These are phyloP conservation scores for Microtus ochrogaster DNA, from an alignment of 2,113 vertebrate species.

Conservation along the genomic window DNA sequence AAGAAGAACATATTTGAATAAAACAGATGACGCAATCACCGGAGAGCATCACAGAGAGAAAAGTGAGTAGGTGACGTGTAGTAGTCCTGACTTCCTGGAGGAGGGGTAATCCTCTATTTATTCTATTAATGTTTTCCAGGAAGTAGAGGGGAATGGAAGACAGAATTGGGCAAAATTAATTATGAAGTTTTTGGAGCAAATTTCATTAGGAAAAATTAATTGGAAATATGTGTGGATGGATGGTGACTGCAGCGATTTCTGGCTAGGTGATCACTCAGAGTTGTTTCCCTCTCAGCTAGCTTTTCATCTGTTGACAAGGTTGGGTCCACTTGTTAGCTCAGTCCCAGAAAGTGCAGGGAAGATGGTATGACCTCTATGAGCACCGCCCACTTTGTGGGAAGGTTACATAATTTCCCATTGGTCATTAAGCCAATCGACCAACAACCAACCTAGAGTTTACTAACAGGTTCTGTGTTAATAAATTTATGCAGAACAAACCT, in stretches of 20 bases:
- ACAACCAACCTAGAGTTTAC: background rate
- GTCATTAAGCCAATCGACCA: background rate
- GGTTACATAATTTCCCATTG: conserved; percentile 1
- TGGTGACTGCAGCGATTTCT: background rate
- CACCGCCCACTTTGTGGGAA: background rate
- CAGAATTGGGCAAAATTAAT: conserved; percentile 57
- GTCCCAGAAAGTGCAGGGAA: background rate
- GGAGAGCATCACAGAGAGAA: conserved; percentile 15
- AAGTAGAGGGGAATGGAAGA: conserved; percentile 58
- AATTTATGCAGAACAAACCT: background rate
- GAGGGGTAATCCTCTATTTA: background rate
- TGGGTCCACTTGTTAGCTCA: background rate
- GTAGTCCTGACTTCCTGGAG: conserved; percentile 42
- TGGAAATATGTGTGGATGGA: conserved; percentile 39
- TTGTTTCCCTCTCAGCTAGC: background rate
- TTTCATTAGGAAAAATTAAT: conserved; percentile 60
- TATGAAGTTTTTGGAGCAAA: conserved; percentile 46
- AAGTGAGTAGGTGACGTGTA: conserved; percentile 5
- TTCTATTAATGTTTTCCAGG: conserved; percentile 65
- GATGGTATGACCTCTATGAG: background rate
- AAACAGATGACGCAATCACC: conserved; percentile 47
- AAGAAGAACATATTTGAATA: conserved; percentile 59
- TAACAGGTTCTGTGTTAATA: background rate
- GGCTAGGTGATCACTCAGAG: background rate
- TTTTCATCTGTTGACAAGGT: conserved; percentile 1